These are phyloP conservation scores for Pao palembangensis DNA, from an alignment of 2,113 vertebrate genomes.

Conservation along the genomic window DNA sequence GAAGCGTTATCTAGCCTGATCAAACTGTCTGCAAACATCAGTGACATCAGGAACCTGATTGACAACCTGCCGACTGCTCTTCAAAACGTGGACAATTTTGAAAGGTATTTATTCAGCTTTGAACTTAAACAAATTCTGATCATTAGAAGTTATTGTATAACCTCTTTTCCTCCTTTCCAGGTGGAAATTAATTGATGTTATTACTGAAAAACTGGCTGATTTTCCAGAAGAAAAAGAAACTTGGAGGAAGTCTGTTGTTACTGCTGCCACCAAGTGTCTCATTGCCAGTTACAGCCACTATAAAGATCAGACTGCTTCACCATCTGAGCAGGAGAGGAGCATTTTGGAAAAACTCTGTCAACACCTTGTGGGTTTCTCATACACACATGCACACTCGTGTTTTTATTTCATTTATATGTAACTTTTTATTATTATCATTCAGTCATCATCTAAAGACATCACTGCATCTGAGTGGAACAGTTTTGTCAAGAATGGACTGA, in stretches of 20 bases:
- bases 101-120: constrained; percentile 72
- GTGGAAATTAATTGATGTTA: constrained; percentile 82
- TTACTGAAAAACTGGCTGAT: constrained; percentile 72
- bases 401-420: neutral
- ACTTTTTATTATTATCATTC: constrained; percentile 1
- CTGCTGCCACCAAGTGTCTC: constrained; percentile 79
- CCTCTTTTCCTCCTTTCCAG: constrained; percentile 61
- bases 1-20: constrained; percentile 78
- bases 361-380: constrained; percentile 69
- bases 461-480: constrained; percentile 82
- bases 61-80: constrained; percentile 73
- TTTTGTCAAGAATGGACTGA: constrained; percentile 87
- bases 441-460: constrained; percentile 75
- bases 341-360: constrained; percentile 76
- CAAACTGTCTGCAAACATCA: constrained; percentile 56
- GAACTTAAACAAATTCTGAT: neutral
- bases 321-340: constrained; percentile 66
- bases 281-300: constrained; percentile 60
- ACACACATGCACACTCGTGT: neutral
- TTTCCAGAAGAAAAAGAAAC: constrained; percentile 57
- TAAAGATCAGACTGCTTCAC: constrained; percentile 57
- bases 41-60: constrained; percentile 65
- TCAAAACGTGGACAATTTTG: constrained; percentile 54
- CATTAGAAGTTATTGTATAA: neutral
- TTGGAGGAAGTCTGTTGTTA: constrained; percentile 79